Evolutionary conservation across 2,888 invertebrate species (phyloP).

Genomic region (Cephus pulcher): DNA sequence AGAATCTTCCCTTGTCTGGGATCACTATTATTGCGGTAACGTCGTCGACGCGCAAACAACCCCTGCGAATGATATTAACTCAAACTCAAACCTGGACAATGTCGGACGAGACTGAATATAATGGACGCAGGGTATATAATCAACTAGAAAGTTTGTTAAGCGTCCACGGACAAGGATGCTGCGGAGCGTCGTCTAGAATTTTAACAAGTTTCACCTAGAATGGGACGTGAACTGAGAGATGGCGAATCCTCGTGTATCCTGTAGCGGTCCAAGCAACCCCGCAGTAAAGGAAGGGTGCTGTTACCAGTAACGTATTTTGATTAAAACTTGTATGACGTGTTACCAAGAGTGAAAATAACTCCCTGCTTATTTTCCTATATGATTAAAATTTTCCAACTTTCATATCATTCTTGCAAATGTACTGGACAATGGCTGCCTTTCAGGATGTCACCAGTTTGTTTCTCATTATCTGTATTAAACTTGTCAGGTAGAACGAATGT

Average conservation of each 20-base stretch:
- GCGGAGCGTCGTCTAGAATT: not conserved
- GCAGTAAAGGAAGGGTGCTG: not conserved
- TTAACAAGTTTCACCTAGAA: not conserved
- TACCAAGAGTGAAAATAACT: not conserved
- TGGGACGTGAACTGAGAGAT: not conserved
- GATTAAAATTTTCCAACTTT: not conserved
- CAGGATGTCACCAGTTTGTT: not conserved
- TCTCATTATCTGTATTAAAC: not conserved
- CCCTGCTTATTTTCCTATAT: not conserved
- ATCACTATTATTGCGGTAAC: not conserved
- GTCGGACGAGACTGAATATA: not conserved
- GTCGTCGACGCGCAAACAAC: not conserved
- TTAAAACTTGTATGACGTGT: not conserved
- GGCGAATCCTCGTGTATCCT: not conserved
- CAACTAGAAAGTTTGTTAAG: not conserved
- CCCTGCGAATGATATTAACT: not conserved
- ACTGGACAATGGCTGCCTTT: not conserved
- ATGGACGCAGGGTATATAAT: not conserved
- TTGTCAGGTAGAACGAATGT: not conserved
- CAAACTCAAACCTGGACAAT: not conserved
- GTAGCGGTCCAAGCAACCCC: not conserved
- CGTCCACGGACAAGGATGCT: not conserved
- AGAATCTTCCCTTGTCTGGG: not conserved
- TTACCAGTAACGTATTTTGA: not conserved
- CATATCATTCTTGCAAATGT: not conserved